These are phyloP conservation scores for Quadriops clusia DNA, from an alignment of 2,888 invertebrate species.

Conservation along the genomic window DNA sequence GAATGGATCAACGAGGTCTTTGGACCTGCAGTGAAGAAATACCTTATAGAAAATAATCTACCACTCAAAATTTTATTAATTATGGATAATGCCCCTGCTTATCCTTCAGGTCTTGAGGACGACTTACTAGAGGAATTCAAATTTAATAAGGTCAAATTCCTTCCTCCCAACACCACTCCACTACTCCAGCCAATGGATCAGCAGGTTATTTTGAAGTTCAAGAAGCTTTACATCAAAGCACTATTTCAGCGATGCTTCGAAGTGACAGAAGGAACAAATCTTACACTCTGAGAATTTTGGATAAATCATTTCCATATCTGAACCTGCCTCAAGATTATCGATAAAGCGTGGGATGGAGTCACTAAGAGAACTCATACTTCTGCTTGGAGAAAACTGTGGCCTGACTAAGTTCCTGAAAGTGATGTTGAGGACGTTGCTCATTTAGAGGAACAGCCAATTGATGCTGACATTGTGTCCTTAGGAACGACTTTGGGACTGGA, in stretches of 20 bases:
- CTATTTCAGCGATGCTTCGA: slow-evolving; percentile 17
- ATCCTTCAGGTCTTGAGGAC: slow-evolving; percentile 17
- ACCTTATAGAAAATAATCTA: slow-evolving; percentile 19
- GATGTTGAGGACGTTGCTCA: slow-evolving; percentile 9
- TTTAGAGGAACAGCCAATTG: slow-evolving; percentile 10
- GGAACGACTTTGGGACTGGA: slow-evolving; percentile 15
- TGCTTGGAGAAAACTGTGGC: slow-evolving; percentile 14
- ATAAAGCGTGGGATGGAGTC: slow-evolving; percentile 15
- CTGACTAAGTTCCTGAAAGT: slow-evolving; percentile 11
- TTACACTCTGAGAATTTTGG: slow-evolving; percentile 20
- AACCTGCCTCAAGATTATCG: slow-evolving; percentile 15
- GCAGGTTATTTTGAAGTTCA: slow-evolving; percentile 21
- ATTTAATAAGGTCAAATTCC: slow-evolving; percentile 16
- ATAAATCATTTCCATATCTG: slow-evolving; percentile 20
- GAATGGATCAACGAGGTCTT: slow-evolving; percentile 12
- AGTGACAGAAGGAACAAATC: slow-evolving; percentile 14
- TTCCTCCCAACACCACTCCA: slow-evolving; percentile 20
- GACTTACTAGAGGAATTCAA: slow-evolving; percentile 16
- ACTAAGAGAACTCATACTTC: slow-evolving; percentile 10
- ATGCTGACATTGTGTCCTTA: slow-evolving; percentile 18
- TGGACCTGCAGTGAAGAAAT: slow-evolving; percentile 18
- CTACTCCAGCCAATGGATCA: slow-evolving; percentile 22
- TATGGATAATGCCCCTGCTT: slow-evolving; percentile 21
- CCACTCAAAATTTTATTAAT: slow-evolving; percentile 20
- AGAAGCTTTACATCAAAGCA: slow-evolving; percentile 23